Conservation (phyloP, 2,113 vertebrate species). For the Mungos mungo region DNA sequence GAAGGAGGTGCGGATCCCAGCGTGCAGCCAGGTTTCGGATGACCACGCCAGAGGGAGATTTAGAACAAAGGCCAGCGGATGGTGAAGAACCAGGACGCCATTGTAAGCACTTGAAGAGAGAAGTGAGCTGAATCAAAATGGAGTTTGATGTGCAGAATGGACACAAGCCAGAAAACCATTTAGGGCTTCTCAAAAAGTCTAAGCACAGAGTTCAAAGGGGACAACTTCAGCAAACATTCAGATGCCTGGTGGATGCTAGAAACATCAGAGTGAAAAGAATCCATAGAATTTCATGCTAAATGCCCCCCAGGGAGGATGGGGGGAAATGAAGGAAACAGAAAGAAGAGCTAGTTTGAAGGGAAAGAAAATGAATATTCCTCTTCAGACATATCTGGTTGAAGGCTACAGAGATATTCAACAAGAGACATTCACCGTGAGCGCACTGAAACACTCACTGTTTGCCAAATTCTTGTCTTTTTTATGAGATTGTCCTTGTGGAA, state of each 20-base stretch:
- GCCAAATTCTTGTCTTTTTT: conserved; percentile 37
- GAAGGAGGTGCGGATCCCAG: not conserved
- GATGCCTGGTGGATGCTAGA: not conserved
- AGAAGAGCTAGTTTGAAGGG: not conserved
- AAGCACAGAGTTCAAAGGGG: not conserved
- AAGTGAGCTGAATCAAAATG: not conserved
- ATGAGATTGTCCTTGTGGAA: not conserved
- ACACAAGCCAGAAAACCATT: not conserved
- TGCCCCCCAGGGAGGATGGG: not conserved
- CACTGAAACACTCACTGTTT: conserved; percentile 28
- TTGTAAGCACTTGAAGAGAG: not conserved
- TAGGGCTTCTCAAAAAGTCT: not conserved
- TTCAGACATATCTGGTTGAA: not conserved
- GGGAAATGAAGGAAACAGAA: not conserved
- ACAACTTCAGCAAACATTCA: not conserved
- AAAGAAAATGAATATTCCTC: not conserved
- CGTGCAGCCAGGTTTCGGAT: not conserved
- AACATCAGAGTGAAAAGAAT: not conserved
- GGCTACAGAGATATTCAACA: not conserved
- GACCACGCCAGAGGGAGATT: not conserved
- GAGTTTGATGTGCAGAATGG: not conserved
- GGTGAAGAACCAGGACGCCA: not conserved
- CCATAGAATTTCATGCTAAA: not conserved
- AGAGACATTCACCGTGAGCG: not conserved
- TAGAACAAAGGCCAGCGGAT: not conserved